A percentile compares a stretch with the other conserved stretches of the same genome.
phyloP scores from a whole-genome alignment of 2,797 vertebrate species.

The Myiotriccus ornatus region DNA sequence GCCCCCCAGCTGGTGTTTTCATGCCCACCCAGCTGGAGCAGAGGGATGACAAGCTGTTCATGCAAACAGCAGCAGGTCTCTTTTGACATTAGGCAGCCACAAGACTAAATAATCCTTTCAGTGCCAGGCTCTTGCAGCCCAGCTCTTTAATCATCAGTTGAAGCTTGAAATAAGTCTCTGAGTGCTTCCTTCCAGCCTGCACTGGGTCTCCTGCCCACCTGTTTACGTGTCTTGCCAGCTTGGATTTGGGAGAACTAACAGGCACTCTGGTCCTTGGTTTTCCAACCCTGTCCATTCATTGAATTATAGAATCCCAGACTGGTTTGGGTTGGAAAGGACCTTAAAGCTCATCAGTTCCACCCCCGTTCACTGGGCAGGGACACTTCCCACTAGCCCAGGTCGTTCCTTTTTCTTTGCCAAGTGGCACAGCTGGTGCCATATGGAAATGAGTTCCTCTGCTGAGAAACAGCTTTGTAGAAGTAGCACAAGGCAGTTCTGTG shows the following conservation, averaged over 20 bases:
- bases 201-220: not conserved
- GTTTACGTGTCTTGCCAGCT: not conserved
- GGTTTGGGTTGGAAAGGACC: not conserved
- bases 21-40: not conserved
- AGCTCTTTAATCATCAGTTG: not conserved
- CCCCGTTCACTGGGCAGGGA: not conserved
- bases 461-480: not conserved
- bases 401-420: not conserved
- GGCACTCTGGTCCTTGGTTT: not conserved
- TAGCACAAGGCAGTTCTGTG: accelerated
- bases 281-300: not conserved
- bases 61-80: not conserved
- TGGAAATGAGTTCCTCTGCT: not conserved
- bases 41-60: slow-evolving; percentile 5
- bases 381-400: not conserved
- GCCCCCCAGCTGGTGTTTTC: not conserved
- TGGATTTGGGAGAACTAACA: not conserved
- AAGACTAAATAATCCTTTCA: not conserved
- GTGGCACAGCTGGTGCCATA: not conserved
- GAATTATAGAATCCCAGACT: not conserved
- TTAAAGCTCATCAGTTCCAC: not conserved
- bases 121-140: not conserved
- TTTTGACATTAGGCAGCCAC: not conserved
- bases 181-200: not conserved
- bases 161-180: not conserved